Conservation (phyloP, 2,888 invertebrate species). For the Melikaiella ostensackeni region DNA sequence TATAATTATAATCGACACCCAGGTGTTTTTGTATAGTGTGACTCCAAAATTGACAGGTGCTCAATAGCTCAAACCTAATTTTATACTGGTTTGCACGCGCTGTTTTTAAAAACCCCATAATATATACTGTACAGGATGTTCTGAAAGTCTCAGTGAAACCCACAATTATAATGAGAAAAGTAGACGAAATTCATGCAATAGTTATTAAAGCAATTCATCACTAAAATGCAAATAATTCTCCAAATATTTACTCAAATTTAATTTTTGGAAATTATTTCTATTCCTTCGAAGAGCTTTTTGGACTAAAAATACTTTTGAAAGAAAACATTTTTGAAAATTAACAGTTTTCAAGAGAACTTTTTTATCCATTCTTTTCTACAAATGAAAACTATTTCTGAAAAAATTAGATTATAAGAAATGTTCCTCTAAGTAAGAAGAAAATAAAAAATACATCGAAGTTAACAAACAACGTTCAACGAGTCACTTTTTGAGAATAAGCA, state of each 20-base stretch:
- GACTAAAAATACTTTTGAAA: neutral
- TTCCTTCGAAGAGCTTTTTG: neutral
- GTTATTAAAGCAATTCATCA: neutral
- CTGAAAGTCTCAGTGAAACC: conserved; percentile 13
- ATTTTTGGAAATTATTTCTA: neutral
- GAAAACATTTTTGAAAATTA: neutral
- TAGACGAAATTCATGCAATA: neutral
- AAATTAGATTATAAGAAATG: conserved; percentile 1
- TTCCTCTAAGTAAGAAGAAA: neutral
- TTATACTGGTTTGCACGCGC: conserved; percentile 1
- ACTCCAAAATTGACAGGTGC: conserved; percentile 2
- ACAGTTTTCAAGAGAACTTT: neutral
- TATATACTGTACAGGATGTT: neutral
- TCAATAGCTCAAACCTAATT: conserved; percentile 23
- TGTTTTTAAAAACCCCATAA: conserved; percentile 10
- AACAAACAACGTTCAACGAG: neutral
- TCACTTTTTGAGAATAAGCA: neutral
- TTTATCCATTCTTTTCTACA: neutral
- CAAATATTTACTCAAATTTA: neutral
- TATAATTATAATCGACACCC: neutral
- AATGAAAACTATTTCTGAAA: neutral
- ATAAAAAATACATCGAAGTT: conserved; percentile 5
- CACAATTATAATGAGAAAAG: neutral
- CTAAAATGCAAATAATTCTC: neutral
- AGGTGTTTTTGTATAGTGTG: neutral